A percentile compares a stretch with the other conserved stretches of the same genome.
Conservation (phyloP, 2,113 vertebrate genomes). For the Centropristis striata region DNA sequence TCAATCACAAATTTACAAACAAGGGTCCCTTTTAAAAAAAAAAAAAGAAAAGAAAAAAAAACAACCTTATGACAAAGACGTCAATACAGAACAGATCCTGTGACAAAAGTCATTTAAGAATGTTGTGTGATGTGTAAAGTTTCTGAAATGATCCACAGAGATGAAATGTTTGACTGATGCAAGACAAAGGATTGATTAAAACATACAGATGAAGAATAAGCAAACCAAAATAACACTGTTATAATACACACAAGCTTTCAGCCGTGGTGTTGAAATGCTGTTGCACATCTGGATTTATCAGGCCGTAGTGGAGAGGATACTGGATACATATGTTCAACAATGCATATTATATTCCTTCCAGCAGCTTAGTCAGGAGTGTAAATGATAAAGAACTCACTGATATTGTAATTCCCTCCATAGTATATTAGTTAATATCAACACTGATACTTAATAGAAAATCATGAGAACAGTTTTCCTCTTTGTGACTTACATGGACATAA, state of each 20-base stretch:
- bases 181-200: background rate
- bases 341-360: background rate
- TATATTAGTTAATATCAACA: background rate
- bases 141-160: too few species aligned
- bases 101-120: too few species aligned
- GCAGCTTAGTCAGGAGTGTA: background rate
- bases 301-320: background rate
- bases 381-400: background rate
- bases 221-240: background rate
- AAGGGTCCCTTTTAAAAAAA: constrained; percentile 31
- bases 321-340: background rate
- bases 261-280: background rate
- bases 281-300: background rate
- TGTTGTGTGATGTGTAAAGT: too few species aligned
- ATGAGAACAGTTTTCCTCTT: background rate
- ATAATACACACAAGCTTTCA: background rate
- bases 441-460: background rate
- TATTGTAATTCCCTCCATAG: background rate
- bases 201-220: background rate
- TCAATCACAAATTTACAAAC: constrained; percentile 35
- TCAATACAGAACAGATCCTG: background rate
- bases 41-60: background rate
- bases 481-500: background rate
- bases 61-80: background rate
- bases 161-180: background rate